These are phyloP conservation scores for Tenualosa thibaudeaui DNA, from an alignment of 2,797 vertebrate genomes.

Conservation along the genomic window DNA sequence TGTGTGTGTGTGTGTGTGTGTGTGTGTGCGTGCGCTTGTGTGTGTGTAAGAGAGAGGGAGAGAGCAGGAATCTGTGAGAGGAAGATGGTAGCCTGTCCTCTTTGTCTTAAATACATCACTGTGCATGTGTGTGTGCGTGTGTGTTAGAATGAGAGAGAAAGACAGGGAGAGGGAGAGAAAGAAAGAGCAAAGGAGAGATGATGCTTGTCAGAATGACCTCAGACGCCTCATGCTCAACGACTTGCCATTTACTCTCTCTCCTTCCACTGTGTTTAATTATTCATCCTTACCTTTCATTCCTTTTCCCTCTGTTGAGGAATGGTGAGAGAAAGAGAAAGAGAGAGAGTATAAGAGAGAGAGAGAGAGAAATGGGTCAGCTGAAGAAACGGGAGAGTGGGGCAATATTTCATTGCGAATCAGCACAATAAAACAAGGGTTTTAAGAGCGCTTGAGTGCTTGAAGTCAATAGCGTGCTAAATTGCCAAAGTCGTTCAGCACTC, in stretches of 20 bases:
- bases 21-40: no score
- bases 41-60: no score
- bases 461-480: conserved; percentile 9
- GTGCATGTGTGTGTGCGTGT: not conserved
- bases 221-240: not conserved
- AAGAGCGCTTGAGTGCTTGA: not conserved
- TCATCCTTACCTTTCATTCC: not conserved
- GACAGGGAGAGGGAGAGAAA: not conserved
- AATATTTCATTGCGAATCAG: not conserved
- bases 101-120: no score
- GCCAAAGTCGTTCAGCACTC: not conserved
- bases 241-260: not conserved
- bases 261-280: not conserved
- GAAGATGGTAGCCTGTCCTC: no score
- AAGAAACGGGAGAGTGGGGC: not conserved
- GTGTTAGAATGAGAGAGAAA: not conserved
- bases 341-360: not conserved
- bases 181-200: not conserved
- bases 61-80: no score
- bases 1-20: conserved; percentile 24
- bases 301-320: not conserved
- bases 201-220: not conserved
- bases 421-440: not conserved
- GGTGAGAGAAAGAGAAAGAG: not conserved
- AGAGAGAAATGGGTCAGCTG: not conserved